These are phyloP conservation scores for Orchesella flavescens DNA, from an alignment of 2,888 invertebrate species.

Conservation along the genomic window DNA sequence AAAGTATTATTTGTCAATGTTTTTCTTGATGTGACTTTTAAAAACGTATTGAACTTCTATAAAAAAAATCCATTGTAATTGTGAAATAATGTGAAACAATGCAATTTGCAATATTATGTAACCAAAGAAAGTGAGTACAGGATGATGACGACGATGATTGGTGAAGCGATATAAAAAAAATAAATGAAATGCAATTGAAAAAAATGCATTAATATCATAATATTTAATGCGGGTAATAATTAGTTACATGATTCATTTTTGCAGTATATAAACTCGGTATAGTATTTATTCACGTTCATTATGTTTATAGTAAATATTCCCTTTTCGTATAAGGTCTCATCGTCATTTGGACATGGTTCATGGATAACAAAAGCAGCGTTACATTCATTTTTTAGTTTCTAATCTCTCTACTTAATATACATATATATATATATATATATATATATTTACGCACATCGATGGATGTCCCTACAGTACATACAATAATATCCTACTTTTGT, in stretches of 20 bases:
- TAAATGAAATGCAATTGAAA: background rate
- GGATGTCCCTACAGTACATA: background rate
- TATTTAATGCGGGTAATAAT: too few species aligned
- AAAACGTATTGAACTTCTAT: background rate
- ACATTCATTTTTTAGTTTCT: background rate
- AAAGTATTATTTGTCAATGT: constrained; percentile 10
- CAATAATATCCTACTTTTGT: background rate
- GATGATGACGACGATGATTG: too few species aligned
- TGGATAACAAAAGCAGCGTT: constrained; percentile 20
- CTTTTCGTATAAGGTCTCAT: constrained; percentile 31
- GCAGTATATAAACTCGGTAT: constrained; percentile 28
- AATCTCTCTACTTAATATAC: background rate
- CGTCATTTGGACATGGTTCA: constrained; percentile 35
- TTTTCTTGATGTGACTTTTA: constrained; percentile 2
- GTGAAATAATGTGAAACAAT: background rate
- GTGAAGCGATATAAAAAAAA: background rate
- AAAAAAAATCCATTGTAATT: background rate
- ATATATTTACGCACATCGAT: background rate
- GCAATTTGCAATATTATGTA: too few species aligned
- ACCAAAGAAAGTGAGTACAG: too few species aligned
- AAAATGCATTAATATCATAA: background rate
- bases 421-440: background rate
- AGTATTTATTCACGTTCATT: constrained; percentile 21
- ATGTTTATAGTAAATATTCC: constrained; percentile 17
- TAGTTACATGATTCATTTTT: too few species aligned